Conservation (phyloP, 2,888 invertebrate species). For the Sphinx pinastri region DNA sequence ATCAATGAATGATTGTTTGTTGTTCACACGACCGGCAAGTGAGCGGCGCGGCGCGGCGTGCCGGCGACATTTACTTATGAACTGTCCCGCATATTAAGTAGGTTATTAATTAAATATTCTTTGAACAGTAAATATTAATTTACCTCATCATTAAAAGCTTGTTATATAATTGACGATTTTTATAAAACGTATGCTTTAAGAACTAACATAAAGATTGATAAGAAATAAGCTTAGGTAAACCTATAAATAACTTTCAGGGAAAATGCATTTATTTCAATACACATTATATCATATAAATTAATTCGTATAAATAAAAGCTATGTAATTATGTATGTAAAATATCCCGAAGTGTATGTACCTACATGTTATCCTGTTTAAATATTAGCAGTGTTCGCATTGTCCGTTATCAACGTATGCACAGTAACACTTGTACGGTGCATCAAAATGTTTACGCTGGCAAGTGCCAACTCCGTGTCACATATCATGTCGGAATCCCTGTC, state of each 20-base stretch:
- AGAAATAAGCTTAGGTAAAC: too few relatives aligned
- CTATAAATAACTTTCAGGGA: too few relatives aligned
- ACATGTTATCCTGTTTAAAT: background rate
- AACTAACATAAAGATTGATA: too few relatives aligned
- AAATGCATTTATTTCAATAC: background rate
- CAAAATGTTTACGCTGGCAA: conserved; percentile 41
- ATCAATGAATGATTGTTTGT: conserved; percentile 22
- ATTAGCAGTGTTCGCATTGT: conserved; percentile 13
- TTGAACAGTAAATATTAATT: conserved; percentile 8
- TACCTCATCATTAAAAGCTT: background rate
- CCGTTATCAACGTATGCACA: conserved; percentile 19
- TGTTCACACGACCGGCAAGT: background rate
- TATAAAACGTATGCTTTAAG: background rate
- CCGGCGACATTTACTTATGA: conserved; percentile 9
- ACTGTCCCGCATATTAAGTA: conserved; percentile 16
- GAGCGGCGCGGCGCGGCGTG: background rate
- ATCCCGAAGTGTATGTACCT: background rate
- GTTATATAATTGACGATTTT: background rate
- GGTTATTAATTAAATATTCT: conserved; percentile 12
- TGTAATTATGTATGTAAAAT: background rate
- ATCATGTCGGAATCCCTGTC: conserved; percentile 38
- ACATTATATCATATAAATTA: too few relatives aligned
- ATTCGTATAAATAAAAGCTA: too few relatives aligned
- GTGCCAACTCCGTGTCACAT: conserved; percentile 44
- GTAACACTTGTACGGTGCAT: conserved; percentile 26